Base-by-base conservation (phyloP, 2,888 invertebrate genomes). In the Clusia tigrina region DNA sequence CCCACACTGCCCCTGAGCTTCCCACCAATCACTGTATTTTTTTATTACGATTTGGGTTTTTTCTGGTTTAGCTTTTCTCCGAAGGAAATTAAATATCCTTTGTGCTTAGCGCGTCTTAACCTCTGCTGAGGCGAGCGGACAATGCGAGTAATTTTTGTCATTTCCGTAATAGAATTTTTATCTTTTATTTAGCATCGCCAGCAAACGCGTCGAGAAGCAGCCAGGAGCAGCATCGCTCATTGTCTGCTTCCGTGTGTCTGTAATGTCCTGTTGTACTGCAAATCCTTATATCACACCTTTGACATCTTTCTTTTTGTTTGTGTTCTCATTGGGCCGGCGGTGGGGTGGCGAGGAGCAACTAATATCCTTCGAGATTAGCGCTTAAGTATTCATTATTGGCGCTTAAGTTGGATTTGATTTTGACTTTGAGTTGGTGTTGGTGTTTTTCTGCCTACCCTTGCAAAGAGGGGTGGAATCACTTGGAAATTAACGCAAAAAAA, bases 141-240 rank as follows among this genome's bases (percentile, higher is more conserved):
- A 80, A 80, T 74, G 71, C 71, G 66, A 71, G 78, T 75, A 79
- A 81, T 80, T 81, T 78, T 78, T 74, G 79, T 81, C 81, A 81
- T 82, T 82, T 82, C 77, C 81, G 81, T 81, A 81, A 81, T 81
- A 81, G 82, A 81, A 80, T 78, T 81, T 76, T 80, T 82, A 81
- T 80, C 80, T 78, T 70, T 74, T 77, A 71, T 73, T 70, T 65
- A 66, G 69, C 60, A 59, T 54, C 58, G 54, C n/a, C n/a, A n/a
- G n/a, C n/a, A n/a, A n/a, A n/a, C n/a, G n/a, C n/a, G n/a, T n/a
- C 46, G 17, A 12, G 12, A 15, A 23, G 51, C 63, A 67, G n/a
- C n/a, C n/a, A n/a, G n/a, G n/a, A n/a, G 18, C 46, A 37, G 2
- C 53, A 23, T 17, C 5, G 38, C 23, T 53, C 37, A 23, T 23